Base-by-base conservation (phyloP, 1,140 invertebrate genomes). In the Olivierus martensii region DNA sequence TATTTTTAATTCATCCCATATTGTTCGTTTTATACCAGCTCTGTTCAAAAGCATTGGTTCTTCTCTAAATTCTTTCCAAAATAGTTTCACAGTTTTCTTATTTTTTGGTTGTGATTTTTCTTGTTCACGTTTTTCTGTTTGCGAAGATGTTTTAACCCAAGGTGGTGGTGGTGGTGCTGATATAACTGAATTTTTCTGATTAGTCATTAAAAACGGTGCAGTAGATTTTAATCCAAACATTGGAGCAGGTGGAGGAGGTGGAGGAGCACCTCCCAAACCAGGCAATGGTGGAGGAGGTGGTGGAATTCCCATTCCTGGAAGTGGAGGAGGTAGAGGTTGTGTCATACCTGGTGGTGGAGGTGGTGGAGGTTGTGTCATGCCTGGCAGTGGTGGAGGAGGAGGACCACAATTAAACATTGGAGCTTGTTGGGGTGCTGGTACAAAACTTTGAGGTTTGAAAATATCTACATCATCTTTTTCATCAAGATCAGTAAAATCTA, bases 41-140 rank as follows among this genome's bases (percentile, higher is more conserved):
- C 65, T 64, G 7, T 81, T 75, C 48, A 54, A 35, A 35, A 82
- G 71, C 18, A 83, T 80, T 14, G 84, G 77, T 15, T 81, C 79
- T 66, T 89, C 87, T 56, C 69, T 66, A 11, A 77, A 70, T 72
- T 97, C 89, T 67, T 88, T 88, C 95, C 95, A 99, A 69, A 99
- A 98, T 14, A 99, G 73, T 73, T 96, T 96, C 7, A 98, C 83
- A 14, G 94, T 97, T 69, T 98, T 98, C 67, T 95, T 95, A 62
- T 80, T 90, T 67, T 95, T 95, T 6, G 45, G n/a, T 7, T 46
- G 6, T 3, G n/a, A 15, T 46, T 46, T 14, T 9, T 45, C n/a
- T 46, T 28, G 15, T 22, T 36, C 11, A 37, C 22, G 17, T 19
- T 45, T 17, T 6, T 35, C 28, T 9, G 36, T 7, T 17, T 36